phyloP scores from a whole-genome alignment of 1,140 invertebrate genomes.

The Pristionchus pacificus region DNA sequence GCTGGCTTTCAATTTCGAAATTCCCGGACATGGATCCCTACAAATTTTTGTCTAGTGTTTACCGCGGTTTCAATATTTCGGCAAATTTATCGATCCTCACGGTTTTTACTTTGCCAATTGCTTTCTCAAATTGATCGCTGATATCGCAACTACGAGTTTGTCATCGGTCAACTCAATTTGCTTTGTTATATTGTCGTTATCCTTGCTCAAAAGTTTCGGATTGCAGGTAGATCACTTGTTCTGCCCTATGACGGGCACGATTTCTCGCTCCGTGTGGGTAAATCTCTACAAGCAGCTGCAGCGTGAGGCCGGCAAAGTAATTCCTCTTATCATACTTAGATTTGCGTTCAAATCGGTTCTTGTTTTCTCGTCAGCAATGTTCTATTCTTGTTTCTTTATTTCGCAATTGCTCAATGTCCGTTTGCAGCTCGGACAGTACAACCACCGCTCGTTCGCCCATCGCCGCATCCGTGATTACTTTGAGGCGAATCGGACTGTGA shows the following conservation, averaged over 20 bases:
- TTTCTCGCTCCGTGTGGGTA: slow-evolving; percentile 32
- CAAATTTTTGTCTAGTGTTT: no score
- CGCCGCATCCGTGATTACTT: slow-evolving; percentile 47
- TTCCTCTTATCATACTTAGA: background rate
- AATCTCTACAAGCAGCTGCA: slow-evolving; percentile 38
- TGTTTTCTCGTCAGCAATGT: slow-evolving; percentile 8
- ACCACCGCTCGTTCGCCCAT: slow-evolving; percentile 42
- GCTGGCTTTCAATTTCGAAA: no score
- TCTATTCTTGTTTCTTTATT: slow-evolving; percentile 2
- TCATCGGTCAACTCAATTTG: no score
- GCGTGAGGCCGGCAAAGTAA: slow-evolving; percentile 27
- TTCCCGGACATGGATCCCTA: no score
- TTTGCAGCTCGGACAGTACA: slow-evolving; percentile 49
- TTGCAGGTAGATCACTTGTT: no score
- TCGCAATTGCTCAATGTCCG: background rate
- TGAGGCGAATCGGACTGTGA: slow-evolving; percentile 30
- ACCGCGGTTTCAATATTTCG: no score
- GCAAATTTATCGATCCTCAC: no score
- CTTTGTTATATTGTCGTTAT: no score
- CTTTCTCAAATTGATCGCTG: no score
- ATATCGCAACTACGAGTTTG: no score
- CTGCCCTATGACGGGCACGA: slow-evolving; percentile 29
- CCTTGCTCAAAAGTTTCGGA: no score
- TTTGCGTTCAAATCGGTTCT: background rate
- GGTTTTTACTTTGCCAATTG: no score